Conservation (phyloP, 2,113 vertebrate genomes). For the Sitta europaea region DNA sequence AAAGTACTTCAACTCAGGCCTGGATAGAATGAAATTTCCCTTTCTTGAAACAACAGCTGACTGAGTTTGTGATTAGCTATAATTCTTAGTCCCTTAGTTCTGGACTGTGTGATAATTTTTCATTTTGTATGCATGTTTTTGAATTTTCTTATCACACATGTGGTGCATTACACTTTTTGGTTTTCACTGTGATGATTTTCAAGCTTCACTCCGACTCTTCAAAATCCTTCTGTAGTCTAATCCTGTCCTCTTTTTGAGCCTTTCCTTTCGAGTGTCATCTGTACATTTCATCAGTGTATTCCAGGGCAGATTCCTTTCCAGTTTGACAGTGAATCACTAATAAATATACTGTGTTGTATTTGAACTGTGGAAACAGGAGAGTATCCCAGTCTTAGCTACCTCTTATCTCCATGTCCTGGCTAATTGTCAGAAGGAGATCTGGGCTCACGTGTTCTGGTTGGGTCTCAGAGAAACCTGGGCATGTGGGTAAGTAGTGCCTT, state of each 20-base stretch:
- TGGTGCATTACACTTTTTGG: not conserved
- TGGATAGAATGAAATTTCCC: not conserved
- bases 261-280: not conserved
- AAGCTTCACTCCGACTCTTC: not conserved
- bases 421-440: not conserved
- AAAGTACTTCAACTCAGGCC: not conserved
- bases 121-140: not conserved
- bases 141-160: not conserved
- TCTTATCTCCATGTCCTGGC: not conserved
- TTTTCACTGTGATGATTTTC: not conserved
- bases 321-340: not conserved
- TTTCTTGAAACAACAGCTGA: not conserved
- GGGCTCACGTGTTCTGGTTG: not conserved
- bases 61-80: not conserved
- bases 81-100: not conserved
- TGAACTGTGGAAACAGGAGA: not conserved
- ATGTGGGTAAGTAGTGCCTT: not conserved
- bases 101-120: not conserved
- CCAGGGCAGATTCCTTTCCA: not conserved
- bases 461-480: not conserved
- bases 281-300: not conserved
- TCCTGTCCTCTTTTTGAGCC: not conserved
- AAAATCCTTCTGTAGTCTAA: not conserved
- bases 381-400: not conserved
- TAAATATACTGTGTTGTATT: not conserved